phyloP scores from a whole-genome alignment of 2,797 vertebrate genomes.

The Cyclura pinguis region DNA sequence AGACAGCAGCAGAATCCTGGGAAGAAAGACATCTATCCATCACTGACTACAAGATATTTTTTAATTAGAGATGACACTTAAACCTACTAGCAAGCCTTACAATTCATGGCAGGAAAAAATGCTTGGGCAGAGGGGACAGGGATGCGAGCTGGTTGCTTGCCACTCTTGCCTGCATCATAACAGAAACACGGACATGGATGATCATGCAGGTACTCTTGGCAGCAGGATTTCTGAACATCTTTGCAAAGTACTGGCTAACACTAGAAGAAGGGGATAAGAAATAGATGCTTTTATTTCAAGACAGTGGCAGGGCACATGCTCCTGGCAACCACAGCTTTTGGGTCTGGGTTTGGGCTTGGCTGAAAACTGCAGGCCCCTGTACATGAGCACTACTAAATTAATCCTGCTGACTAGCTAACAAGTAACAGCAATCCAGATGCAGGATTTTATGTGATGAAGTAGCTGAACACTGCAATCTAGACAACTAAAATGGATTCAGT shows the following conservation, averaged over 20 bases:
- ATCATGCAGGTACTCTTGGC: neutral
- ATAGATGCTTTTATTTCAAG: neutral
- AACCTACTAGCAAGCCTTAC: neutral
- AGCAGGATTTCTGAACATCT: neutral
- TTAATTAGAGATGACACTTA: neutral
- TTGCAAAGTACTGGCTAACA: neutral
- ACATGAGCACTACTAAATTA: neutral
- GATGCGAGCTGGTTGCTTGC: neutral
- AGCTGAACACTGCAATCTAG: neutral
- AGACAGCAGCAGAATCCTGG: neutral
- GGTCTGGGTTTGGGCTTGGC: rapidly evolving
- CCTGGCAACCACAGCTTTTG: neutral
- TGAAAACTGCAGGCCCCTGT: too few relatives aligned
- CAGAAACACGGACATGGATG: neutral
- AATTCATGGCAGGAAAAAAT: neutral
- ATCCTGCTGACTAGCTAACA: neutral
- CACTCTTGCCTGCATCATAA: neutral
- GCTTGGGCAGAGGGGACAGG: neutral
- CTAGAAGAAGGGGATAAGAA: neutral
- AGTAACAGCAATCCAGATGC: neutral
- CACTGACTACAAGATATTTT: neutral
- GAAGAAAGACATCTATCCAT: neutral
- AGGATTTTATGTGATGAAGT: neutral
- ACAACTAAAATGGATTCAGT: neutral
- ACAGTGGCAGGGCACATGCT: neutral